Evolutionary conservation across 2,797 vertebrate genomes (phyloP).

Genomic region (Erethizon dorsatum): DNA sequence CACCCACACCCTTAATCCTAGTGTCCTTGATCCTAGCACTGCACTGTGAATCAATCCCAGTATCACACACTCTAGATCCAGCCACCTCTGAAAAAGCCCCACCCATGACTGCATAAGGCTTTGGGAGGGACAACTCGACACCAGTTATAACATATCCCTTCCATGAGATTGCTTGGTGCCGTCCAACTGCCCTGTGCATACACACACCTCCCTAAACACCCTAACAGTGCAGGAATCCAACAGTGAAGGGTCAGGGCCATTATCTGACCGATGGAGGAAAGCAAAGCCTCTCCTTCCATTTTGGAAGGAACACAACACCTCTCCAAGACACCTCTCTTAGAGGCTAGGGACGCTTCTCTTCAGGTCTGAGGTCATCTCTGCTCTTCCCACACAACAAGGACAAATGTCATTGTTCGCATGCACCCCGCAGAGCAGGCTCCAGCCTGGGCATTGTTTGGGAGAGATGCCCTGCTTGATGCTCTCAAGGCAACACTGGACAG

Average conservation of each 20-base stretch:
- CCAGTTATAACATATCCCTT: neutral
- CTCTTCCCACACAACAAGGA: neutral
- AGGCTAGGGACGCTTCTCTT: neutral
- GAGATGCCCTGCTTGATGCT: rapidly evolving
- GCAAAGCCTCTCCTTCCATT: neutral
- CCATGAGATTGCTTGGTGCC: neutral
- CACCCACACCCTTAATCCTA: neutral
- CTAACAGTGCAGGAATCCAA: neutral
- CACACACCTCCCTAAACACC: neutral
- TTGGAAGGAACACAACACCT: neutral
- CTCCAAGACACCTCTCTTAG: neutral
- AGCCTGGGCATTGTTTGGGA: neutral
- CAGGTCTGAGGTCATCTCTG: neutral
- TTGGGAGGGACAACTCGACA: neutral
- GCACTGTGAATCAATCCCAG: neutral
- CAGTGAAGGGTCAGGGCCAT: neutral
- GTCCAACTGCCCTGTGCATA: neutral
- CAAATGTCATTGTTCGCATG: neutral
- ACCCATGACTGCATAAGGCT: neutral
- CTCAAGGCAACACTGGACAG: neutral
- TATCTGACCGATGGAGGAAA: rapidly evolving
- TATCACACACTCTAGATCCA: neutral
- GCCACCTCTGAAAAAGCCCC: neutral
- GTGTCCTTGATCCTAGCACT: neutral
- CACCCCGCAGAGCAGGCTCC: neutral